Percentiles rank a stretch among this genome's conserved stretches.
Evolutionary conservation across 2,888 invertebrate genomes (phyloP).

Genomic region (Apodemia hepburni): DNA sequence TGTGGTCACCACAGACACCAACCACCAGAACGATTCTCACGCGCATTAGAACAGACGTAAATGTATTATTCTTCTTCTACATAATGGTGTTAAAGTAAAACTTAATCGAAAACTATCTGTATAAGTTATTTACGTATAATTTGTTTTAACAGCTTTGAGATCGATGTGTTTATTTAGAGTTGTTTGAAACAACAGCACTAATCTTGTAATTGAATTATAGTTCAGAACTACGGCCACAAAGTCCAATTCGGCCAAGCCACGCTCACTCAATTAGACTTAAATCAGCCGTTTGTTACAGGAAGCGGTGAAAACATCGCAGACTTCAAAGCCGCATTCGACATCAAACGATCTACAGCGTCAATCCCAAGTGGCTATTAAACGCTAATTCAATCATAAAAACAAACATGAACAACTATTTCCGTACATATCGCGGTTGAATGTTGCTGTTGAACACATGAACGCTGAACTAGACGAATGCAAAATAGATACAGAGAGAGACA

Average conservation of each 20-base stretch:
- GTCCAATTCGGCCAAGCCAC: constrained; percentile 35
- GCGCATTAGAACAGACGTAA: no score
- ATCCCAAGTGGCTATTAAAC: constrained; percentile 56
- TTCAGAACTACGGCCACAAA: constrained; percentile 31
- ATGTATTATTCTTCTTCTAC: neutral
- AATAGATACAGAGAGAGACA: constrained; percentile 30
- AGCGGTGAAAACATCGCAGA: constrained; percentile 49
- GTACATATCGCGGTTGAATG: constrained; percentile 48
- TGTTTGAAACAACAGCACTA: constrained; percentile 11
- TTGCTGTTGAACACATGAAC: constrained; percentile 55
- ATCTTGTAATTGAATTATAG: constrained; percentile 13
- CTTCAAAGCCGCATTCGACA: constrained; percentile 58
- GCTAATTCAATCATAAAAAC: constrained; percentile 72
- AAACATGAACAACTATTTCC: constrained; percentile 67
- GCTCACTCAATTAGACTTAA: constrained; percentile 54
- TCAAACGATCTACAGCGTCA: constrained; percentile 53
- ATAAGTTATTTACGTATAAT: neutral
- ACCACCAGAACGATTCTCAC: no score
- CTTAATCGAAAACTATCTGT: neutral
- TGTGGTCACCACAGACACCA: no score
- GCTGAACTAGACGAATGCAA: constrained; percentile 39
- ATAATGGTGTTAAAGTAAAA: neutral
- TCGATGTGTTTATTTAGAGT: constrained; percentile 7
- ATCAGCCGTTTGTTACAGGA: constrained; percentile 65
- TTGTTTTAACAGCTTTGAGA: constrained; percentile 4